phyloP scores from a whole-genome alignment of 2,113 vertebrate genomes.

The Ptychochromis oligacanthus region DNA sequence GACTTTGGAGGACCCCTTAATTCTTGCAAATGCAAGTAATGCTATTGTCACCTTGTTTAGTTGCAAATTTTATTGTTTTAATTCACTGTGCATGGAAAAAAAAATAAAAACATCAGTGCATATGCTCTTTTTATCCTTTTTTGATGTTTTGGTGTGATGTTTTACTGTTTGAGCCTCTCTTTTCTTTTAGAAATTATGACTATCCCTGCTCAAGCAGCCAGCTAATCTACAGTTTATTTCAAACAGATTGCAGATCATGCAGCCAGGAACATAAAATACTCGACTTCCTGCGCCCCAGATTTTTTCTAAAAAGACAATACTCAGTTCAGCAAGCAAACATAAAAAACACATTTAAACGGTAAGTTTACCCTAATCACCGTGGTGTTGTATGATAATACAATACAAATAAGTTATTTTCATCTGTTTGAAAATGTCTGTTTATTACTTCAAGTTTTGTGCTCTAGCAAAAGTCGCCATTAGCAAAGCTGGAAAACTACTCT shows the following conservation, averaged over 20 bases:
- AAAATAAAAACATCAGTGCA: not conserved
- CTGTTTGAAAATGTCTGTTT: not conserved
- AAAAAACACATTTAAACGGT: not conserved
- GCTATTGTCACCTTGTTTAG: not conserved
- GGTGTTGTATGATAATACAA: not conserved
- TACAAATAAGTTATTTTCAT: not conserved
- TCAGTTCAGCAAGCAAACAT: not conserved
- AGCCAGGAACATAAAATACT: not conserved
- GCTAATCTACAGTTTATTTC: not conserved
- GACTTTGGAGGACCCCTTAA: not conserved
- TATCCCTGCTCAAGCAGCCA: not conserved
- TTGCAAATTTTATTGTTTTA: not conserved
- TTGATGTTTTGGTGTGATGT: not conserved
- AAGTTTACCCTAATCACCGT: not conserved
- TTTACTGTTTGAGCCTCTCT: not conserved
- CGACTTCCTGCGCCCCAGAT: not conserved
- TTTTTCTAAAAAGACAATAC: not conserved
- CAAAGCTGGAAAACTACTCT: conserved; percentile 65
- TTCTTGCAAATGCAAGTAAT: not conserved
- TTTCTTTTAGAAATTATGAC: not conserved
- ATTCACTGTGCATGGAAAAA: not conserved
- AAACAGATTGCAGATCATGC: not conserved
- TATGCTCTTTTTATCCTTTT: not conserved
- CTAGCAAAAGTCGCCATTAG: conserved; percentile 50
- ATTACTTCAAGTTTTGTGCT: conserved; percentile 16